Percentiles rank a stretch among this genome's conserved stretches.
Evolutionary conservation across 2,113 vertebrate species (phyloP).

Genomic region (Sebastes fasciatus): DNA sequence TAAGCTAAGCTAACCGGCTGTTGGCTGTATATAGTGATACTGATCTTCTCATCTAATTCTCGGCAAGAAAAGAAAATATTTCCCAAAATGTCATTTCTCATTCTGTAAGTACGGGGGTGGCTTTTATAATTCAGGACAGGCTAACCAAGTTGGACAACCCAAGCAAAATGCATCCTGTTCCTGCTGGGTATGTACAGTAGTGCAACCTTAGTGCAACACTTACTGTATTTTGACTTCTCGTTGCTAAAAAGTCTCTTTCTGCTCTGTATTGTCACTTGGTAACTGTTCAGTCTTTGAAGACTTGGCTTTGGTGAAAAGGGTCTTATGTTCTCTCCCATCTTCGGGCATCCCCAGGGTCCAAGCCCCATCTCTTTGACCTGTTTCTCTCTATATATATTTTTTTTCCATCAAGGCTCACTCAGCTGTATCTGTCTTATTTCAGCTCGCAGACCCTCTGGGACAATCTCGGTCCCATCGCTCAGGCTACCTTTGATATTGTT

Average conservation of each 20-base stretch:
- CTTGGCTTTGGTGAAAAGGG: conserved; percentile 49
- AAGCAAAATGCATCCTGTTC: not conserved
- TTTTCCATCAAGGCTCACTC: conserved; percentile 71
- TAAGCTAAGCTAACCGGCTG: no score
- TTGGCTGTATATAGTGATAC: not conserved
- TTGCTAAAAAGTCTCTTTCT: conserved; percentile 27
- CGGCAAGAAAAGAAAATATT: not conserved
- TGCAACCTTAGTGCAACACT: conserved; percentile 6
- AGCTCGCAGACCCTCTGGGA: conserved; percentile 61
- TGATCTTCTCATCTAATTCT: not conserved
- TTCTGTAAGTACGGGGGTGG: not conserved
- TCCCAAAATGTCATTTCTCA: not conserved
- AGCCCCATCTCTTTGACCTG: conserved; percentile 62
- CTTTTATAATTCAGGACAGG: not conserved
- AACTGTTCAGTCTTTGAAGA: conserved; percentile 39
- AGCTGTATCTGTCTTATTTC: conserved; percentile 74
- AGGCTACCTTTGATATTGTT: conserved; percentile 63
- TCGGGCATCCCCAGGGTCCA: conserved; percentile 55
- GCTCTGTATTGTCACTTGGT: conserved; percentile 34
- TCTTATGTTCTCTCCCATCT: conserved; percentile 51
- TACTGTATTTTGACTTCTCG: conserved; percentile 23
- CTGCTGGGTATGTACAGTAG: conserved; percentile 5
- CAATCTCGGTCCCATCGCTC: conserved; percentile 48
- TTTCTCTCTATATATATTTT: conserved; percentile 32
- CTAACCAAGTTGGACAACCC: not conserved